Conservation (phyloP, 2,888 invertebrate species). For the Dicyrtoma fusca region DNA sequence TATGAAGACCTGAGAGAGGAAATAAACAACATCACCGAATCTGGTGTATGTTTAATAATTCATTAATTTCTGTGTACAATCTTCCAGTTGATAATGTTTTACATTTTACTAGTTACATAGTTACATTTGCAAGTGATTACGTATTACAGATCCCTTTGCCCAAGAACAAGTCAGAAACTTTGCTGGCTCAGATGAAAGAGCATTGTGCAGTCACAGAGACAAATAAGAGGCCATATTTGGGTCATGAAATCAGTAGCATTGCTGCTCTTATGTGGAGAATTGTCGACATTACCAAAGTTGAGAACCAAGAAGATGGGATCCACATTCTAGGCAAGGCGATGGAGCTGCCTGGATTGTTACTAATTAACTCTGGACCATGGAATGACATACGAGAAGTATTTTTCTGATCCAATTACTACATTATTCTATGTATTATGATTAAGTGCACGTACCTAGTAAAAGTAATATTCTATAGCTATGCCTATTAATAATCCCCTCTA, state of each 20-base stretch:
- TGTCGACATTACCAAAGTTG: constrained; percentile 28
- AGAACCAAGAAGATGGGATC: constrained; percentile 21
- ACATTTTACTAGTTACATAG: too few relatives aligned
- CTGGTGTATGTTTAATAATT: too few relatives aligned
- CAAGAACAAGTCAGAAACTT: constrained; percentile 15
- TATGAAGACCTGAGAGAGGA: constrained; percentile 38
- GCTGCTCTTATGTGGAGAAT: constrained; percentile 28
- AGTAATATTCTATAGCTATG: too few relatives aligned
- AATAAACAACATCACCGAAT: constrained; percentile 34
- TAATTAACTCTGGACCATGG: constrained; percentile 47
- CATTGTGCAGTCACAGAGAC: not conserved
- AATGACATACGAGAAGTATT: constrained; percentile 39
- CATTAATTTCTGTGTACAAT: too few relatives aligned
- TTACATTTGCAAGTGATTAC: too few relatives aligned
- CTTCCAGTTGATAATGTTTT: too few relatives aligned
- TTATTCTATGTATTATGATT: too few relatives aligned
- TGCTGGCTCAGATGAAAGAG: constrained; percentile 31
- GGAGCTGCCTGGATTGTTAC: constrained; percentile 38
- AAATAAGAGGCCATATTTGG: constrained; percentile 43
- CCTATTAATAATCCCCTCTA: too few relatives aligned
- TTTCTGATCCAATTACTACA: too few relatives aligned
- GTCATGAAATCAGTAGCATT: constrained; percentile 51
- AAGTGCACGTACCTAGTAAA: too few relatives aligned
- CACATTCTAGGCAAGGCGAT: constrained; percentile 38
- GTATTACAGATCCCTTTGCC: too few relatives aligned